Evolutionary conservation across 1,140 invertebrate species (phyloP), one percentile per base, ranked within the genome.

Genomic region (Saccostrea echinata): DNA sequence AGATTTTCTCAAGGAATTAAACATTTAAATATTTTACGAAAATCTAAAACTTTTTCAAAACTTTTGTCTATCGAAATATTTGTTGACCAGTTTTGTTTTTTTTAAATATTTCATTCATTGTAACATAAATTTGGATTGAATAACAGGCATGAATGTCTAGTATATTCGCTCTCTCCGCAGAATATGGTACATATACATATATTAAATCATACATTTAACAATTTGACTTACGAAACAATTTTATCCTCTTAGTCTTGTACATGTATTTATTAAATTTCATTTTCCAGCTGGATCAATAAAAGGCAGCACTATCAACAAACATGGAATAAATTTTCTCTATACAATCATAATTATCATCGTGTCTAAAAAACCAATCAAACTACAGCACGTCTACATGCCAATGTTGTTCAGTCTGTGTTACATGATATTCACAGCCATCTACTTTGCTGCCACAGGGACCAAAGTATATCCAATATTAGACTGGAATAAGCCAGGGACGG

Each of bases 261-360:
- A 8, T 43, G 9, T 43, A 4, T 8, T 4, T 43, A 0, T 43
- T 9, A 8, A 9, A 8, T 61, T n/a, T 13, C 33, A 0, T 16
- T 76, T 76, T 27, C 9, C 27, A 76, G 68, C 24, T 33, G 27
- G 68, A 30, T 33, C 68, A 76, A 3, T 76, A 12, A 76, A 76
- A 30, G 68, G 68, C 12, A 76, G 84, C 33, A 84, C 88, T 4
- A 87, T 89, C 52, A 89, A 89, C 71, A 89, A 89, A 64, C 88
- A 89, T 84, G 88, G 88, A 9, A 81, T 89, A 55, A 89, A 89
- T 24, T 27, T 84, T 43, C 3, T 89, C 11, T 85, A 84, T 27
- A 84, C 86, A 24, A 51, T 89, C n/a, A 53, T 89, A 3, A 24
- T 76, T 16, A 12, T 87, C 4, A 53, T 64, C 6, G 16, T 86